Conservation (phyloP, 2,113 vertebrate species). For the Aptenodytes forsteri region DNA sequence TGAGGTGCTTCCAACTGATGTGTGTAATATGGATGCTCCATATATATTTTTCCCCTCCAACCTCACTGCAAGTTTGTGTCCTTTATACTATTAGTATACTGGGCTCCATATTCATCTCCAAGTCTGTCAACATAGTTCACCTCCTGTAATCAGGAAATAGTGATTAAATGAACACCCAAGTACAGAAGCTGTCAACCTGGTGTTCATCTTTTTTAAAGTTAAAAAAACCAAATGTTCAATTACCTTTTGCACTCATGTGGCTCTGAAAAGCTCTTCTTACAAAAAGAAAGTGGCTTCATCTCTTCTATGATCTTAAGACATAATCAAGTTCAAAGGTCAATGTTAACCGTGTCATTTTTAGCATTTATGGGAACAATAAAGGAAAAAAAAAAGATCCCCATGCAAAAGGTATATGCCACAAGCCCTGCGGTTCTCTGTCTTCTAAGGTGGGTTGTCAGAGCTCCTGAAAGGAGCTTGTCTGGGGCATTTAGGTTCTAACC, state of each 20-base stretch:
- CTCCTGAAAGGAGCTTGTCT: not conserved
- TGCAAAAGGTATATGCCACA: not conserved
- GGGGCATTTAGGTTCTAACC: not conserved
- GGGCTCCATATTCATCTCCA: conserved; percentile 43
- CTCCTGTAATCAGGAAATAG: conserved; percentile 57
- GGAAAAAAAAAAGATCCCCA: not conserved
- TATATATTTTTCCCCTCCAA: conserved; percentile 42
- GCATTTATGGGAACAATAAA: not conserved
- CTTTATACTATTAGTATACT: conserved; percentile 1
- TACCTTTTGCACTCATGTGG: not conserved
- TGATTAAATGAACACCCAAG: conserved; percentile 68
- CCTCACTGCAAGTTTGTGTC: conserved; percentile 41
- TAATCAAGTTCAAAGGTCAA: not conserved
- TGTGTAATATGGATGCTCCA: conserved; percentile 36
- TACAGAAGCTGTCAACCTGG: conserved; percentile 60
- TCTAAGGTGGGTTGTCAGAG: not conserved
- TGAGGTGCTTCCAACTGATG: conserved; percentile 32
- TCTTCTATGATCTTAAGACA: not conserved
- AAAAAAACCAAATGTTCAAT: not conserved
- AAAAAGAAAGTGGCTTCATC: not conserved
- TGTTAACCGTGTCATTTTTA: not conserved
- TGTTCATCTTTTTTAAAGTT: conserved; percentile 32
- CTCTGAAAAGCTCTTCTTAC: not conserved
- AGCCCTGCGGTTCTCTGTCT: not conserved
- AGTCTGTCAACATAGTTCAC: conserved; percentile 57